These are phyloP conservation scores for Nothocercus nigrocapillus DNA, from an alignment of 2,113 vertebrate species.

Conservation along the genomic window DNA sequence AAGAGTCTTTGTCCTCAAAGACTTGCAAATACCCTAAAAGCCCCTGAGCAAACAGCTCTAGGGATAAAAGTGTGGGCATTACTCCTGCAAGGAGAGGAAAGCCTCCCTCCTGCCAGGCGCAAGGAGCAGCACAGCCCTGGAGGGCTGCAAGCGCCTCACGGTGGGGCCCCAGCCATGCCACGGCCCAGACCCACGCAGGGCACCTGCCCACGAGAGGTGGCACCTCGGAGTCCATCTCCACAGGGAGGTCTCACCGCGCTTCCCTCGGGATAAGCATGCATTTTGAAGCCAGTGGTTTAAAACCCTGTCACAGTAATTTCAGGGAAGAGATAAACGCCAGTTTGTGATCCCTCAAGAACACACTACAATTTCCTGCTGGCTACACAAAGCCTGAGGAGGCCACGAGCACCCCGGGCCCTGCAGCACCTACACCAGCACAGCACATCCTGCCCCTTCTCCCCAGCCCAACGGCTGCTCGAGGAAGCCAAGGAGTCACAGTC, in stretches of 20 bases:
- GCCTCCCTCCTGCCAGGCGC: background rate
- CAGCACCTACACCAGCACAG: background rate
- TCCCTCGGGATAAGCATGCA: background rate
- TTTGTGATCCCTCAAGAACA: background rate
- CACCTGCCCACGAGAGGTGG: background rate
- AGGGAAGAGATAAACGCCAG: background rate
- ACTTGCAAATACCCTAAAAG: background rate
- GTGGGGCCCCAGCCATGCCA: background rate
- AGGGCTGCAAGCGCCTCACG: no score
- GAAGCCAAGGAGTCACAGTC: background rate
- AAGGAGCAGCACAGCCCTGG: background rate
- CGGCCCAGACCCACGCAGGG: background rate
- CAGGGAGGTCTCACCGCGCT: background rate
- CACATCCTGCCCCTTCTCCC: background rate
- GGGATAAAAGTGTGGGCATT: background rate
- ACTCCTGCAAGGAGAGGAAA: background rate
- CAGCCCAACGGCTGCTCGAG: background rate
- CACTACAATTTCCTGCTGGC: background rate
- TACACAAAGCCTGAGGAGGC: background rate
- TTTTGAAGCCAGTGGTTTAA: background rate
- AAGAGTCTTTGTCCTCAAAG: background rate
- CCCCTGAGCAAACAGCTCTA: fast-evolving
- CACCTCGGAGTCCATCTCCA: background rate
- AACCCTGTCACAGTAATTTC: background rate
- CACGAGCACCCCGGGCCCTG: background rate